Percentiles rank a stretch among this genome's conserved stretches.
phyloP scores from a whole-genome alignment of 1,140 invertebrate genomes.

The Harpegnathos saltator region DNA sequence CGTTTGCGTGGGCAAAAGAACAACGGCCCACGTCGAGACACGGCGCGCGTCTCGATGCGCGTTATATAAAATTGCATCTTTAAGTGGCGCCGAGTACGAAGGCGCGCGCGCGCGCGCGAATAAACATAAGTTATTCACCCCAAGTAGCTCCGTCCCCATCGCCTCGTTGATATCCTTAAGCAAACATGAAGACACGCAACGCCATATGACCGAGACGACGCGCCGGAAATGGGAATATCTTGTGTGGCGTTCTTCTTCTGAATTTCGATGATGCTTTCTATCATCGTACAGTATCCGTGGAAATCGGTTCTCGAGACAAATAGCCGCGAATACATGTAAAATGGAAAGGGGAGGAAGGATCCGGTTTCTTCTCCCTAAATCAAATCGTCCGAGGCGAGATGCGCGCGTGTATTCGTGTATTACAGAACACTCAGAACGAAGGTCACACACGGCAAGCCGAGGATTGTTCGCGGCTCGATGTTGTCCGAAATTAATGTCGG shows the following conservation, averaged over 20 bases:
- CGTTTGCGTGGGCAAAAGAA: too few species aligned
- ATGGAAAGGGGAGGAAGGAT: conserved; percentile 60
- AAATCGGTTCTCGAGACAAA: conserved; percentile 71
- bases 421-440: conserved; percentile 10
- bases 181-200: conserved; percentile 81
- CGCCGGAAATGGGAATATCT: conserved; percentile 82
- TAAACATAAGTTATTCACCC: conserved; percentile 84
- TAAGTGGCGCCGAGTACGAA: conserved; percentile 58
- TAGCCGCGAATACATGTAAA: conserved; percentile 64
- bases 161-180: conserved; percentile 78
- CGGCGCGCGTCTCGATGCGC: not conserved
- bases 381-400: conserved; percentile 23
- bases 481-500: not conserved
- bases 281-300: conserved; percentile 67
- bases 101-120: conserved; percentile 69
- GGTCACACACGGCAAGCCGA: not conserved
- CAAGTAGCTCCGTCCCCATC: conserved; percentile 71
- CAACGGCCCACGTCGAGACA: too few species aligned
- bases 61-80: conserved; percentile 34
- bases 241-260: conserved; percentile 80
- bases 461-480: not conserved
- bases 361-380: conserved; percentile 33
- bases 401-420: conserved; percentile 24
- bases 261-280: conserved; percentile 79
- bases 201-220: conserved; percentile 78